Conservation (phyloP, 1,140 invertebrate species). For the Pomacea maculata region DNA sequence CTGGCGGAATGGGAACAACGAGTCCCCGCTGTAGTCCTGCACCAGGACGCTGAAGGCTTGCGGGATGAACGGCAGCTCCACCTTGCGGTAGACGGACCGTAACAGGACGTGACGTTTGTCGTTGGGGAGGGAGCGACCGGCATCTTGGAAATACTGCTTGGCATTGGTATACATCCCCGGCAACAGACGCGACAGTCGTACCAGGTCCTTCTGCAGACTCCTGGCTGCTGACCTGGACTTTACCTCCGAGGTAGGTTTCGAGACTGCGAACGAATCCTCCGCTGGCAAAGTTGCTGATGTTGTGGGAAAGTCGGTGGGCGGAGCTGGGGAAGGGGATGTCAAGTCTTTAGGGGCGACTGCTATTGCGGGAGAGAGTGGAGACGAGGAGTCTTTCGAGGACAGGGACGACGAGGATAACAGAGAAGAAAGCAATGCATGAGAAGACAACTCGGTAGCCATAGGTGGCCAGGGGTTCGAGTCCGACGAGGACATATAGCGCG, state of each 20-base stretch:
- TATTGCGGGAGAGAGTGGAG: too few relatives aligned
- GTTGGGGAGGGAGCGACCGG: conserved; percentile 8
- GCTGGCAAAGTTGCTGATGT: too few relatives aligned
- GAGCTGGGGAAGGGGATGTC: too few relatives aligned
- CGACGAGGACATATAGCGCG: conserved; percentile 13
- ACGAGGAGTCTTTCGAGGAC: too few relatives aligned
- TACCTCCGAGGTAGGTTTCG: not conserved
- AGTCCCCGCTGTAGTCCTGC: conserved; percentile 32
- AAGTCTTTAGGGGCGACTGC: too few relatives aligned
- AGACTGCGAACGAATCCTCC: too few relatives aligned
- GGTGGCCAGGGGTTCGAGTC: too few relatives aligned
- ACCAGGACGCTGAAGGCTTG: conserved; percentile 32
- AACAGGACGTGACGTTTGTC: conserved; percentile 29
- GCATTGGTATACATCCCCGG: conserved; percentile 35
- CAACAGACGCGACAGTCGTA: conserved; percentile 27
- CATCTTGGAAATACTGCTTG: conserved; percentile 33
- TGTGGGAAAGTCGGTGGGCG: too few relatives aligned
- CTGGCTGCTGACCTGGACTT: not conserved
- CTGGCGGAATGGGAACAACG: conserved; percentile 29
- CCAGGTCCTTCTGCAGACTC: conserved; percentile 25
- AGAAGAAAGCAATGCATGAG: too few relatives aligned
- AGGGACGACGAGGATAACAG: too few relatives aligned
- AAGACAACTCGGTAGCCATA: too few relatives aligned
- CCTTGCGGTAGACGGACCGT: conserved; percentile 29
- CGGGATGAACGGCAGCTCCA: conserved; percentile 28